Conservation (phyloP, 2,888 invertebrate species). For the Smittia aterrima region DNA sequence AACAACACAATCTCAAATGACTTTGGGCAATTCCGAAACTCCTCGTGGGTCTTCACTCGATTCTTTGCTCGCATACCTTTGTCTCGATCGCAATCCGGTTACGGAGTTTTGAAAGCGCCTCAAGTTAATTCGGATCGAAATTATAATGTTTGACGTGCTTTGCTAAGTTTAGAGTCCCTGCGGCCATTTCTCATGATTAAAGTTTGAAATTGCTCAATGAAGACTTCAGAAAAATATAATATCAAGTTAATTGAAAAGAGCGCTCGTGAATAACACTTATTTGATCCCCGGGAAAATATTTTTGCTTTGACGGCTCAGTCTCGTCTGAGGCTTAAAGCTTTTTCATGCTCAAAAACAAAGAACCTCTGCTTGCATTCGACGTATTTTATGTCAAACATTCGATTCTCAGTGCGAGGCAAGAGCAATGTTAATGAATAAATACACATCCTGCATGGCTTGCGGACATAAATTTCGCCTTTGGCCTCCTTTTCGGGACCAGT, state of each 20-base stretch:
- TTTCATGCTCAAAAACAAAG: no score
- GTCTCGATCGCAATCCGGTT: conserved; percentile 13
- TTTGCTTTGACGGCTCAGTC: no score
- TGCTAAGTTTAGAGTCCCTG: conserved; percentile 24
- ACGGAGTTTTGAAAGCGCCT: background rate
- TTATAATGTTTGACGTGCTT: conserved; percentile 13
- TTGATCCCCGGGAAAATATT: no score
- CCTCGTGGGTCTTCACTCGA: conserved; percentile 1
- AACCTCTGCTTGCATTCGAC: background rate
- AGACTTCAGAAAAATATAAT: conserved; percentile 9
- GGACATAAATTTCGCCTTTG: conserved; percentile 18
- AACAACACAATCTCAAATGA: conserved; percentile 16
- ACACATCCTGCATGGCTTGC: conserved; percentile 16
- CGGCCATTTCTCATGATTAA: conserved; percentile 39
- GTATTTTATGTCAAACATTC: conserved; percentile 7
- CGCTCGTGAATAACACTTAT: background rate
- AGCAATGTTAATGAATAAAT: conserved; percentile 18
- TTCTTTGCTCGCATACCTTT: background rate
- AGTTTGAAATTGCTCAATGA: conserved; percentile 36
- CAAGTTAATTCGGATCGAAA: background rate
- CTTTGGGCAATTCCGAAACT: conserved; percentile 11
- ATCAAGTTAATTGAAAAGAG: conserved; percentile 4
- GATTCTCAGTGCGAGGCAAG: background rate
- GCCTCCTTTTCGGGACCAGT: conserved; percentile 17
- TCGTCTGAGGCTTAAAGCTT: no score